Percentiles rank a stretch among this genome's conserved stretches.
phyloP scores from a whole-genome alignment of 2,113 vertebrate species.

The Tetraodon nigroviridis region DNA sequence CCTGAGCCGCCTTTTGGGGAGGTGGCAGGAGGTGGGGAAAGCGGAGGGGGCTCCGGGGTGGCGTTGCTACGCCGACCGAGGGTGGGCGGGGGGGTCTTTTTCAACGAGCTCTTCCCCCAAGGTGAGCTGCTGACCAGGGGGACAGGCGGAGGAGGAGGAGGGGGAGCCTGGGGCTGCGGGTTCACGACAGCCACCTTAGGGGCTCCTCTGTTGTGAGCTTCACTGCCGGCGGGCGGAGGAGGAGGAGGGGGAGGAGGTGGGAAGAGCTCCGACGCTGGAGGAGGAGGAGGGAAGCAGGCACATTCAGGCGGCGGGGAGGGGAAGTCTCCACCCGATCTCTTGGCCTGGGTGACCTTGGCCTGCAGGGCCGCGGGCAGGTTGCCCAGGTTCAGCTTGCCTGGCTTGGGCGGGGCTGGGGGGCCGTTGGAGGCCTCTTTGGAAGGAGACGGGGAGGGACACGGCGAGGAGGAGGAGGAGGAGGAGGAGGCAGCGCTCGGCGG shows the following conservation, averaged over 20 bases:
- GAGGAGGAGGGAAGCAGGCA: conserved; percentile 84
- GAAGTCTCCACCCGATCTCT: conserved; percentile 77
- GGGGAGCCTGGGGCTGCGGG: conserved; percentile 83
- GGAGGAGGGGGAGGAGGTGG: conserved; percentile 85
- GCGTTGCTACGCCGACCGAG: conserved; percentile 77
- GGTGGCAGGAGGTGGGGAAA: conserved; percentile 76
- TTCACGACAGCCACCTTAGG: conserved; percentile 89
- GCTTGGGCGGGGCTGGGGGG: conserved; percentile 88
- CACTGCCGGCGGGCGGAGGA: conserved; percentile 64
- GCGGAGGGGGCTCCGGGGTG: conserved; percentile 70
- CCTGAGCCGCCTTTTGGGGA: conserved; percentile 88
- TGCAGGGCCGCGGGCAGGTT: conserved; percentile 81
- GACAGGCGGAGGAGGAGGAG: conserved; percentile 57
- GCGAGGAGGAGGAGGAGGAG: conserved; percentile 57
- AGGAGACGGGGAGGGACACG: conserved; percentile 76
- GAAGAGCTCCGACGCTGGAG: conserved; percentile 80
- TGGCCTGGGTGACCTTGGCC: conserved; percentile 66
- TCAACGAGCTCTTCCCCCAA: conserved; percentile 82
- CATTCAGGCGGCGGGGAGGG: conserved; percentile 82
- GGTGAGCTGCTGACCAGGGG: conserved; percentile 54
- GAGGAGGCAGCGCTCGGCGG: conserved; percentile 52
- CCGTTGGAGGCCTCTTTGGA: conserved; percentile 76
- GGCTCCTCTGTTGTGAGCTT: conserved; percentile 71
- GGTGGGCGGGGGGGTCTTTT: conserved; percentile 84
- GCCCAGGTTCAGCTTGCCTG: conserved; percentile 87